Evolutionary conservation across 1,140 invertebrate genomes (phyloP).

Genomic region (Drosophila insularis): DNA sequence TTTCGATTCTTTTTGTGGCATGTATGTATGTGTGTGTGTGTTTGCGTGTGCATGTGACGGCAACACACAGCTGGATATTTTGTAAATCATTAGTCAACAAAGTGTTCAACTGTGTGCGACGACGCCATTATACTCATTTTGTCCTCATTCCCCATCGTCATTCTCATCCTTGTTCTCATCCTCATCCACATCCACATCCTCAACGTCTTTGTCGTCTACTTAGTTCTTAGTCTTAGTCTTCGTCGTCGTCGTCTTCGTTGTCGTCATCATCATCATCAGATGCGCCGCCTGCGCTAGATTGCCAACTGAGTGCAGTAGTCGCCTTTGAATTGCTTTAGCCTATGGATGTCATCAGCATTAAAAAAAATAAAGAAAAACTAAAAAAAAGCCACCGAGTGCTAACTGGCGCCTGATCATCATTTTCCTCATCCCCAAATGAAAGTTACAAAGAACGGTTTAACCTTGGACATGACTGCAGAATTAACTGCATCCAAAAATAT

Average conservation of each 20-base stretch:
- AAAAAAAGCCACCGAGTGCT: not conserved
- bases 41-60: constrained; percentile 29
- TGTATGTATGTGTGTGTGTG: not conserved
- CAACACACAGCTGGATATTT: constrained; percentile 58
- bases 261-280: constrained; percentile 2
- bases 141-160: constrained; percentile 34
- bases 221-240: constrained; percentile 25
- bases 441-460: not conserved
- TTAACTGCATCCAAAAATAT: constrained; percentile 18
- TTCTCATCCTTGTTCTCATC: not conserved
- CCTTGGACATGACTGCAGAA: constrained; percentile 19
- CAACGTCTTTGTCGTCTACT: not conserved
- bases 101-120: constrained; percentile 8
- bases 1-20: not conserved
- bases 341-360: constrained; percentile 19
- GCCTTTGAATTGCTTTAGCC: not conserved
- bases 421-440: no score
- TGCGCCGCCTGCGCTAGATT: constrained; percentile 16
- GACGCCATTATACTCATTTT: constrained; percentile 48
- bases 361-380: not conserved
- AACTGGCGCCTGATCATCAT: not conserved
- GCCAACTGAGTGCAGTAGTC: constrained; percentile 9
- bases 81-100: constrained; percentile 57
- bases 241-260: not conserved
- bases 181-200: constrained; percentile 20